Evolutionary conservation across 2,797 vertebrate species (phyloP).

Genomic region (Oreonectes daqikongensis): DNA sequence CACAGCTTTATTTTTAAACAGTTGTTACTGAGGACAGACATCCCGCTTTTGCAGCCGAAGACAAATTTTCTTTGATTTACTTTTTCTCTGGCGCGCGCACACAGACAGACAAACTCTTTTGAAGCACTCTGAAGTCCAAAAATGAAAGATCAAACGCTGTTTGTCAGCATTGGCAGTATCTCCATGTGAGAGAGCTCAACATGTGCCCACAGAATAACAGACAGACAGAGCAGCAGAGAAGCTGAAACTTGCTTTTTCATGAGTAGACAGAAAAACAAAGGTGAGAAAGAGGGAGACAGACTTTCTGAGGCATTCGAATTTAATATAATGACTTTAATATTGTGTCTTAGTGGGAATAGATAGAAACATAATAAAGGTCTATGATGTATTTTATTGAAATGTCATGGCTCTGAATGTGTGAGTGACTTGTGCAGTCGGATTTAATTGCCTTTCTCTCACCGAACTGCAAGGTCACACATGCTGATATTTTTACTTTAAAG

Average conservation of each 20-base stretch:
- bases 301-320: background rate
- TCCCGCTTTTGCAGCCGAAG: conserved; percentile 24
- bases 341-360: background rate
- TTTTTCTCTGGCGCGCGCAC: background rate
- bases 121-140: conserved; percentile 49
- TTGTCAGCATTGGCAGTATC: conserved; percentile 52
- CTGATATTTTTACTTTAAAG: background rate
- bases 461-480: background rate
- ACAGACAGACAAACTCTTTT: conserved; percentile 35
- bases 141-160: conserved; percentile 57
- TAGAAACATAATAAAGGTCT: background rate
- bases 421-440: conserved; percentile 1
- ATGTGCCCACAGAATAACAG: conserved; percentile 45
- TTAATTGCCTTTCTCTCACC: conserved; percentile 3
- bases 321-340: background rate
- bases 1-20: conserved; percentile 35
- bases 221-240: background rate
- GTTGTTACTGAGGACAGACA: conserved; percentile 41
- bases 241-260: background rate
- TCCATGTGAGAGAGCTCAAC: conserved; percentile 49
- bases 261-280: conserved; percentile 5
- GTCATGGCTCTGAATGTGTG: background rate
- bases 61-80: conserved; percentile 44
- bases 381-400: conserved; percentile 7
- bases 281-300: background rate